These are phyloP conservation scores for Rhogogaster chlorosoma DNA, from an alignment of 2,888 invertebrate species.

Conservation along the genomic window DNA sequence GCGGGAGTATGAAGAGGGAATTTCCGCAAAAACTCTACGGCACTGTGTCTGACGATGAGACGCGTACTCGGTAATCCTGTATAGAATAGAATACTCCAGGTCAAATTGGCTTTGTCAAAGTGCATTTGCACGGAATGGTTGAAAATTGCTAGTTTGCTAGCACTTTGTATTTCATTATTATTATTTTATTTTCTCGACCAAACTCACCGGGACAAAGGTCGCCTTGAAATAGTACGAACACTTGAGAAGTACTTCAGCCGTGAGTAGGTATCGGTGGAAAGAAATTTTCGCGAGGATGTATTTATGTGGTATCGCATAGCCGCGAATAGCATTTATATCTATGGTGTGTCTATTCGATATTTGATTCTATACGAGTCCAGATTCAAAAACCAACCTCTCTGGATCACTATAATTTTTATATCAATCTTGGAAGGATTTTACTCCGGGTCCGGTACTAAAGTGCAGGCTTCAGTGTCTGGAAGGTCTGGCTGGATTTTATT, in stretches of 20 bases:
- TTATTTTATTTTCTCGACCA: neutral
- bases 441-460: constrained; percentile 17
- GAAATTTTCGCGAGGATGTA: neutral
- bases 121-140: constrained; percentile 12
- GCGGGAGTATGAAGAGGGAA: neutral
- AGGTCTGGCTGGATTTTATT: constrained; percentile 45
- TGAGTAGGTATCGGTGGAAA: neutral
- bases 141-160: neutral
- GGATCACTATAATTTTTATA: constrained; percentile 7
- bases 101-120: constrained; percentile 24
- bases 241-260: neutral
- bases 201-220: neutral
- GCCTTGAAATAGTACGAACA: neutral
- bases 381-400: neutral
- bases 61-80: constrained; percentile 12
- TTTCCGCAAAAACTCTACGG: constrained; percentile 7
- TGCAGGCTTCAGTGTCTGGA: constrained; percentile 29
- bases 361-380: neutral
- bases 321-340: neutral
- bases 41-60: neutral
- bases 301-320: neutral
- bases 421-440: constrained; percentile 37
- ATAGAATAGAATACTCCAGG: neutral
- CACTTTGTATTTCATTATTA: constrained; percentile 3
- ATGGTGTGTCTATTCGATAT: neutral